Evolutionary conservation across 1,140 invertebrate species (phyloP), one percentile per base, ranked within the genome.

Genomic region (Chrysomallon squamiferum): DNA sequence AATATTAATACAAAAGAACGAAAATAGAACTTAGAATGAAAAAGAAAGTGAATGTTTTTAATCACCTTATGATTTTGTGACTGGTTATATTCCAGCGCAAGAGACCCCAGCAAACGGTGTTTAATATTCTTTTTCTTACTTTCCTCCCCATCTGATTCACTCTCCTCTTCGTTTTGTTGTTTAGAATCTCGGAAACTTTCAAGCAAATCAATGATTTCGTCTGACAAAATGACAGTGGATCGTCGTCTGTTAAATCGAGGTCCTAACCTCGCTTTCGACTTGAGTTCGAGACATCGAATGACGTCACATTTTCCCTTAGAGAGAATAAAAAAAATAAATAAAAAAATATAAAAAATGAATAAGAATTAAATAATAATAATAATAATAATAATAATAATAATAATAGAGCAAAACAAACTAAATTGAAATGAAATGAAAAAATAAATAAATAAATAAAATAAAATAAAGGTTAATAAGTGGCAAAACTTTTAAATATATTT

Each of bases 291-390:
- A 38, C 73, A 64, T 43, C 69, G 62, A 6, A 77, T 73, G 2
- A 79, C 65, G 20, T 69, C 65, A 71, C 73, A 75, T 57, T 75
- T 75, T 22, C 77, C 77, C 77, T 78, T 56, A 4, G 56, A 56
- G 29, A 25, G 52, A 25, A 3, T 56, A 56, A 56, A 9, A 56
- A 25, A 27, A 56, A 32, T 7, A n/a, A n/a, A n/a, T n/a, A n/a
- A n/a, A n/a, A n/a, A n/a, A n/a, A n/a, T n/a, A n/a, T n/a, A n/a
- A n/a, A n/a, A n/a, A n/a, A n/a, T n/a, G n/a, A n/a, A n/a, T n/a
- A n/a, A n/a, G n/a, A n/a, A n/a, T n/a, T n/a, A n/a, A n/a, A n/a
- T n/a, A n/a, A n/a, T n/a, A n/a, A n/a, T n/a, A n/a, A n/a, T n/a
- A n/a, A n/a, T n/a, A n/a, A n/a, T n/a, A n/a, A n/a, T n/a, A n/a